Percentiles rank a stretch among this genome's conserved stretches.
Conservation (phyloP, 2,113 vertebrate genomes). For the Cololabis saira region DNA sequence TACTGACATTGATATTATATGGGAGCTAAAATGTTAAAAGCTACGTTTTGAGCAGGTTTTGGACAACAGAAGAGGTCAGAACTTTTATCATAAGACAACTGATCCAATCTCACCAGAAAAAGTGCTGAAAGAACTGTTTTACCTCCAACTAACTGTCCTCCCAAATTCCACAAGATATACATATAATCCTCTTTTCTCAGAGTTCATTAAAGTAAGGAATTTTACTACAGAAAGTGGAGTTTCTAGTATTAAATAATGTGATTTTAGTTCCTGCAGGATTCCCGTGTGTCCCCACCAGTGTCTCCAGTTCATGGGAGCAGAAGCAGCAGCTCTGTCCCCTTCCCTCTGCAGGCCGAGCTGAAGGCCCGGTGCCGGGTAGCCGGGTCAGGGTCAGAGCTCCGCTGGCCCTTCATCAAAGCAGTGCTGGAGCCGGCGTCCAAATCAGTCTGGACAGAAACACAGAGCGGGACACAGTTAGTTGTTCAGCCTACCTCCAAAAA, state of each 20-base stretch:
- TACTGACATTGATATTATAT: not conserved
- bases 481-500: conserved; percentile 3
- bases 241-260: conserved; percentile 27
- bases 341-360: conserved; percentile 19
- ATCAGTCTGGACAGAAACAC: conserved; percentile 56
- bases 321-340: conserved; percentile 9
- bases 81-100: no score
- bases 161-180: not conserved
- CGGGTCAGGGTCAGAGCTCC: conserved; percentile 39
- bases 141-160: not conserved
- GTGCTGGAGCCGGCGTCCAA: not conserved
- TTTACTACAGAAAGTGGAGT: conserved; percentile 2
- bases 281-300: not conserved
- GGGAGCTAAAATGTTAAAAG: no score
- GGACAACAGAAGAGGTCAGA: not conserved
- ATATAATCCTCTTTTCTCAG: not conserved
- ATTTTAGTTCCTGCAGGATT: conserved; percentile 27
- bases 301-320: conserved; percentile 12
- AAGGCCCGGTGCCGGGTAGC: conserved; percentile 47
- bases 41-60: not conserved
- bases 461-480: not conserved
- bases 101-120: no score
- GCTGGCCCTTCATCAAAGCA: conserved; percentile 47
- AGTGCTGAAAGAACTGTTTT: not conserved
- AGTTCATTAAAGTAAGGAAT: not conserved